phyloP scores from a whole-genome alignment of 2,888 invertebrate species.

The Busseola fusca region DNA sequence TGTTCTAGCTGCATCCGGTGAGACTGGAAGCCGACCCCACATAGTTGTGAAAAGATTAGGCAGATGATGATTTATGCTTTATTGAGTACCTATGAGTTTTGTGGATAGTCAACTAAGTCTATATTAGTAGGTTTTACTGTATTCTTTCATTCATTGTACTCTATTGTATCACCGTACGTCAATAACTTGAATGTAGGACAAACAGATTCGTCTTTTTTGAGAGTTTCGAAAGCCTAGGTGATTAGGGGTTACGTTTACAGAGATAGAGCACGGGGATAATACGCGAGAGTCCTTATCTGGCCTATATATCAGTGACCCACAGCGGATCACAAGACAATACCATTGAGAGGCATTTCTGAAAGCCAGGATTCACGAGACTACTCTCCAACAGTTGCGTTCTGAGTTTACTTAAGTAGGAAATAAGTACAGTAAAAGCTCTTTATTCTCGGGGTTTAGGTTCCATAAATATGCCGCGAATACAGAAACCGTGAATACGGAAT shows the following conservation, averaged over 20 bases:
- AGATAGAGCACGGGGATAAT: conserved; percentile 67
- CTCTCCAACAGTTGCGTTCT: conserved; percentile 33
- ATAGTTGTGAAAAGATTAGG: neutral
- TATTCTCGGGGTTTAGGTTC: too few species aligned
- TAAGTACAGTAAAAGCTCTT: too few species aligned
- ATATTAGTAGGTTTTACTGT: neutral
- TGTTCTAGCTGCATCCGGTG: neutral
- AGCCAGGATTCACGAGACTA: conserved; percentile 51
- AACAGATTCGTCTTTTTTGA: conserved; percentile 48
- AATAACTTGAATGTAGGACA: conserved; percentile 30
- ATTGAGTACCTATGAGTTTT: conserved; percentile 22
- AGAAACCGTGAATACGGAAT: too few species aligned
- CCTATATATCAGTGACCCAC: conserved; percentile 61
- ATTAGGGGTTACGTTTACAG: conserved; percentile 58
- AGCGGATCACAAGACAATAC: conserved; percentile 61
- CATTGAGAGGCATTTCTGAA: conserved; percentile 59
- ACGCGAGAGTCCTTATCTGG: conserved; percentile 65
- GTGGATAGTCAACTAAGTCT: conserved; percentile 5
- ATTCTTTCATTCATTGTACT: neutral
- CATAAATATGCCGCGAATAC: too few species aligned
- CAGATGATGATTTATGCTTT: conserved; percentile 1
- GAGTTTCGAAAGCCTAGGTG: conserved; percentile 44
- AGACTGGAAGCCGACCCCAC: neutral
- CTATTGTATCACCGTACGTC: conserved; percentile 14
- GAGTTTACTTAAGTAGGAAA: conserved; percentile 41